A percentile compares a stretch with the other conserved stretches of the same genome.
These are phyloP conservation scores for Nipponia nippon DNA, from an alignment of 2,113 vertebrate species.

Conservation along the genomic window DNA sequence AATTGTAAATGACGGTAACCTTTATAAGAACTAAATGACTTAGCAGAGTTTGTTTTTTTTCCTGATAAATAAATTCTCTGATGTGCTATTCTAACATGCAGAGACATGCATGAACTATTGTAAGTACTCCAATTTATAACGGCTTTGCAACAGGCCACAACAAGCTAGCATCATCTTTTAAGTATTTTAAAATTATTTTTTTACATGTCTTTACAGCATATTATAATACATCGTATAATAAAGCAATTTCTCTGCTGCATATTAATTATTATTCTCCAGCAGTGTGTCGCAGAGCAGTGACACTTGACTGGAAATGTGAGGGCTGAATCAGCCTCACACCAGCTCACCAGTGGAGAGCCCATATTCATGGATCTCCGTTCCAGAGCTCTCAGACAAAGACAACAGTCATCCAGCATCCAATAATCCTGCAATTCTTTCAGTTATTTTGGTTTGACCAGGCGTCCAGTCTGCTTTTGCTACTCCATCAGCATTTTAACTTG, in stretches of 20 bases:
- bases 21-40: slow-evolving; percentile 27
- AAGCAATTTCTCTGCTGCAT: not conserved
- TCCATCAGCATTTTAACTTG: not conserved
- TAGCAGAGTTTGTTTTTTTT: not conserved
- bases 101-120: slow-evolving; percentile 47
- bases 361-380: not conserved
- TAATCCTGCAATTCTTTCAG: not conserved
- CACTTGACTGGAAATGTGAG: not conserved
- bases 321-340: not conserved
- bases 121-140: slow-evolving; percentile 42
- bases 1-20: not conserved
- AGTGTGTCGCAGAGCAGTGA: not conserved
- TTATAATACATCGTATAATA: not conserved
- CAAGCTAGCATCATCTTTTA: slow-evolving; percentile 52
- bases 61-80: slow-evolving; percentile 47
- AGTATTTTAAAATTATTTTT: slow-evolving; percentile 33
- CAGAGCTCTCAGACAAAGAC: not conserved
- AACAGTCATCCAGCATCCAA: not conserved
- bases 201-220: slow-evolving; percentile 5
- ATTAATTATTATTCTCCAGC: not conserved
- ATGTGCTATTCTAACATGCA: slow-evolving; percentile 41
- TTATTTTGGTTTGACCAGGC: not conserved
- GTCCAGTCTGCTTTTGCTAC: not conserved
- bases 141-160: slow-evolving; percentile 44
- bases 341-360: not conserved